Conservation (phyloP, 1,140 invertebrate genomes). For the Caenorhabditis latens region DNA sequence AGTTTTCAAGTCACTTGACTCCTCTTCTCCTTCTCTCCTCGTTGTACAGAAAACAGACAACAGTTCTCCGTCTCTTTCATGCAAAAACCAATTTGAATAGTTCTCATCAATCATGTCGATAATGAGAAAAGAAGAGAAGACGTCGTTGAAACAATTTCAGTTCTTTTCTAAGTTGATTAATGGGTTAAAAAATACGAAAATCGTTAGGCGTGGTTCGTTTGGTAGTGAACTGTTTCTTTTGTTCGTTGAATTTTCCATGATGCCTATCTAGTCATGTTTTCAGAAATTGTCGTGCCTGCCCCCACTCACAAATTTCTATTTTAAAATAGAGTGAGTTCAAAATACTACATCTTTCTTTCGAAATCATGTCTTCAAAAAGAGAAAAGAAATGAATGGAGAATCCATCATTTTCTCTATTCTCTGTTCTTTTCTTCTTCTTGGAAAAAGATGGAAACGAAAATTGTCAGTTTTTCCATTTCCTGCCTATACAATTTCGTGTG, state of each 20-base stretch:
- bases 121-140: not conserved
- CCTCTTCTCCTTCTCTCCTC: not conserved
- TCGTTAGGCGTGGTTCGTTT: not conserved
- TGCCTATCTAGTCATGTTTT: too few species aligned
- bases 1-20: not conserved
- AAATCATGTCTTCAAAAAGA: not conserved
- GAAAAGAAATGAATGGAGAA: not conserved
- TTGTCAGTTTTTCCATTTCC: conserved; percentile 33
- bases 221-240: not conserved
- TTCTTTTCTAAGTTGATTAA: not conserved
- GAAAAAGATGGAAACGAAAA: conserved; percentile 39
- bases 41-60: not conserved
- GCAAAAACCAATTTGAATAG: not conserved
- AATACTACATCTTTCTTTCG: not conserved
- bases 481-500: not conserved
- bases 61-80: not conserved
- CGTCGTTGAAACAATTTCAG: conserved; percentile 30
- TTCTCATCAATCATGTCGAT: not conserved
- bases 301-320: too few species aligned
- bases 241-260: not conserved
- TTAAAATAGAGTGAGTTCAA: too few species aligned
- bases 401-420: conserved; percentile 17
- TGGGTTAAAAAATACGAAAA: not conserved
- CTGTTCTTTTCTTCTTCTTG: not conserved
- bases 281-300: too few species aligned